A percentile compares a stretch with the other conserved stretches of the same genome.
These are phyloP conservation scores for Oriolus oriolus DNA, from an alignment of 2,113 vertebrate genomes.

Conservation along the genomic window DNA sequence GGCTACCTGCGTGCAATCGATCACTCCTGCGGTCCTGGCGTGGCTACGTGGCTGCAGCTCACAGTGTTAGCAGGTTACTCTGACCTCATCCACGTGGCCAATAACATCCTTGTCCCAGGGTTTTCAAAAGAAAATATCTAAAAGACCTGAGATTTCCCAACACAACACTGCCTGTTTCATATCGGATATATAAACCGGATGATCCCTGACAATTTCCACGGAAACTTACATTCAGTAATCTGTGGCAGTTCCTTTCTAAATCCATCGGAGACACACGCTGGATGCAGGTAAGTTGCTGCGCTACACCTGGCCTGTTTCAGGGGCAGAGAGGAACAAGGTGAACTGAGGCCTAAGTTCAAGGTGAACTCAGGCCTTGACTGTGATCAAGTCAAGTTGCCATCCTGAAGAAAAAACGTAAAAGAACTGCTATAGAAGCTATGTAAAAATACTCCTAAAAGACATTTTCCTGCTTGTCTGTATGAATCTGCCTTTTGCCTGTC, in stretches of 20 bases:
- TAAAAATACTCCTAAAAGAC: neutral
- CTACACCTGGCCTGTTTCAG: neutral
- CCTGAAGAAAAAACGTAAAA: neutral
- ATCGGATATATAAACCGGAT: rapidly evolving
- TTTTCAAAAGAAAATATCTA: neutral
- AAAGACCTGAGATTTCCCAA: neutral
- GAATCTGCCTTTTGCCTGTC: neutral
- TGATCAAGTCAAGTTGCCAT: neutral
- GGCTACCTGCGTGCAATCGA: rapidly evolving
- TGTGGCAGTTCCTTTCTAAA: neutral
- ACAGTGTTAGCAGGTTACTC: neutral
- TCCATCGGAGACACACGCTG: rapidly evolving
- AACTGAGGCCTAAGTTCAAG: neutral
- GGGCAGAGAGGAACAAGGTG: neutral
- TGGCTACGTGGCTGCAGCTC: neutral
- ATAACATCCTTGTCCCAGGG: neutral
- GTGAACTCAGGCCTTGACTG: neutral
- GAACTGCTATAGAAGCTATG: neutral
- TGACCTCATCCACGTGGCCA: neutral
- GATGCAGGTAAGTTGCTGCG: neutral
- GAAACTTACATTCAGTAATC: neutral
- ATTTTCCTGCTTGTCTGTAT: neutral
- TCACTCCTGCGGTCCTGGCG: rapidly evolving
- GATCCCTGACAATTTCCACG: neutral
- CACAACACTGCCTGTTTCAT: neutral